Base-by-base conservation (phyloP, 2,113 vertebrate genomes). In the Poecile atricapillus region DNA sequence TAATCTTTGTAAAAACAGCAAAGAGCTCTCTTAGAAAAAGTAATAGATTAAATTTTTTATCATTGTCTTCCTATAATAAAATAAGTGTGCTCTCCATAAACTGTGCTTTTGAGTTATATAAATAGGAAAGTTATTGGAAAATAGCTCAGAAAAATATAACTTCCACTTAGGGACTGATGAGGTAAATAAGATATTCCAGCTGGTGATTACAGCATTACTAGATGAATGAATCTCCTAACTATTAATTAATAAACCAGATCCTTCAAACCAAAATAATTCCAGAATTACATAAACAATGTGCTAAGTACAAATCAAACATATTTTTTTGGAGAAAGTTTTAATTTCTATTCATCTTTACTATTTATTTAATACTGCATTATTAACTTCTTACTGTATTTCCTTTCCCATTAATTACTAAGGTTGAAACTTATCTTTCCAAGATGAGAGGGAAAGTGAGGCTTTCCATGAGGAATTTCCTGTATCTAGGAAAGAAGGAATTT, bases 51-150 rank as follows among this genome's bases (percentile, higher is more conserved):
- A 89, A 92, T 76, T 76, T 78, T 68, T 71, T 65, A 27, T 87
- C 55, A 81, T 64, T 85, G 37, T 83, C 31, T 94, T 81, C 81
- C 35, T 92, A 13, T 85, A 87, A 63, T 68, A 87, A 87, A 70
- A 94, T 90, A 90, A 84, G 39, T 73, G 53, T 89, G 79, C 50
- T 47, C 47, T 44, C 55, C 30, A 83, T 95, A 23, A 64, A 53
- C 93, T 94, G 70, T 93, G 95, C 92, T 97, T 94, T 91, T 89
- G 58, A 95, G 69, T 93, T 94, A 87, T 89, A 96, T 60, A 94
- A 95, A 93, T 49, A 95, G 56, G 52, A 95, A 97, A 76, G 50
- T 78, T 94, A 67, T 87, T 96, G 96, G 90, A 94, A 96, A 98
- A 96, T 59, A 95, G 46, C 31, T 96, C 88, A 92, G 75, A 91